These are phyloP conservation scores for Callaeas wilsoni DNA, from an alignment of 2,113 vertebrate species.

Conservation along the genomic window DNA sequence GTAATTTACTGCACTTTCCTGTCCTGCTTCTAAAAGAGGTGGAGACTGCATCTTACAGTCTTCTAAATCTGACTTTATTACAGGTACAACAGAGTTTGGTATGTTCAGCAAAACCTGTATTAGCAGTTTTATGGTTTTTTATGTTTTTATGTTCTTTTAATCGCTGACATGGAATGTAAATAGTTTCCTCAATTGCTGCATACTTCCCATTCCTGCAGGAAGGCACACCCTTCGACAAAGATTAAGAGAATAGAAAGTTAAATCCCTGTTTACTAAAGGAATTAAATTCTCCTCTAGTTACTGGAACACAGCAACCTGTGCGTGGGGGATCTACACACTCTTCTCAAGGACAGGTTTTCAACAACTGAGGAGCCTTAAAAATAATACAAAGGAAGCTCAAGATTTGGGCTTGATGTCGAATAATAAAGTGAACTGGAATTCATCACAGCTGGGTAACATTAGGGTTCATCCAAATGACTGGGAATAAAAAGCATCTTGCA, in stretches of 20 bases:
- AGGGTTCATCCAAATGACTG: neutral
- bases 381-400: neutral
- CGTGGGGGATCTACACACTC: neutral
- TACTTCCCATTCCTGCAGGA: slow-evolving; percentile 43
- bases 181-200: slow-evolving; percentile 59
- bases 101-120: slow-evolving; percentile 5
- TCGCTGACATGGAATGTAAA: slow-evolving; percentile 56
- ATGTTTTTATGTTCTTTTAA: slow-evolving; percentile 48
- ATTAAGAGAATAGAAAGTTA: slow-evolving; percentile 35
- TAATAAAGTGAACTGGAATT: neutral
- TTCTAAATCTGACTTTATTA: neutral
- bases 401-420: neutral
- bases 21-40: neutral
- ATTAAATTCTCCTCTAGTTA: slow-evolving; percentile 8
- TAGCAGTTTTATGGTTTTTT: slow-evolving; percentile 33
- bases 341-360: neutral
- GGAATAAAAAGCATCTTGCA: neutral
- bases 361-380: neutral
- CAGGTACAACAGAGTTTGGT: slow-evolving; percentile 6
- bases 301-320: neutral
- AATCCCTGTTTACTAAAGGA: slow-evolving; percentile 17
- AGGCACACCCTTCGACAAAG: slow-evolving; percentile 52
- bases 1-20: neutral
- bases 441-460: neutral
- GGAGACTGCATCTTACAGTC: neutral